Conservation (phyloP, 2,888 invertebrate species). For the Dynastes maya region DNA sequence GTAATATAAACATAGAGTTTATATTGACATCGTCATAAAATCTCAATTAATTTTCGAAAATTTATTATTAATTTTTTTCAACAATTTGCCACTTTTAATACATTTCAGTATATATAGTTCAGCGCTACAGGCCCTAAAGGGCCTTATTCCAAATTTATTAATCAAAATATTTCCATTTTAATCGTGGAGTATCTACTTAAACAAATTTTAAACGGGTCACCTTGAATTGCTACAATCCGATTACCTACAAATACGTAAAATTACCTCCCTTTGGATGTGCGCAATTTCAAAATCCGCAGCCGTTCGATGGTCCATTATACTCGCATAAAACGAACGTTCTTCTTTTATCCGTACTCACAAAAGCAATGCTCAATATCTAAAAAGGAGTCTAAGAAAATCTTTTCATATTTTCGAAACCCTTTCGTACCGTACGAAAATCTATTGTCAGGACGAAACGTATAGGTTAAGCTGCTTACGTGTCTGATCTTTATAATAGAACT, state of each 20-base stretch:
- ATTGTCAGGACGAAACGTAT: slow-evolving; percentile 14
- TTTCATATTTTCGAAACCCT: slow-evolving; percentile 36
- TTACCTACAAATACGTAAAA: background rate
- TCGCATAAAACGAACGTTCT: background rate
- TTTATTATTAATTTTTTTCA: no score
- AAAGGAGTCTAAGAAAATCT: slow-evolving; percentile 28
- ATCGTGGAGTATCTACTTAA: no score
- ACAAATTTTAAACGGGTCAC: no score
- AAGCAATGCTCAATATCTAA: background rate
- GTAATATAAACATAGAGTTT: no score
- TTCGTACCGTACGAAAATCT: slow-evolving; percentile 14
- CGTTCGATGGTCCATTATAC: slow-evolving; percentile 5
- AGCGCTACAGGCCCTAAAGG: no score
- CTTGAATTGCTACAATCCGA: background rate
- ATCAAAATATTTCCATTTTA: no score
- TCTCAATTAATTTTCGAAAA: no score
- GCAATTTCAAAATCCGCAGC: background rate
- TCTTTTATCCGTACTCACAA: background rate
- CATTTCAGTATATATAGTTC: no score
- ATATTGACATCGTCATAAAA: no score
- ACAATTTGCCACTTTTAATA: no score
- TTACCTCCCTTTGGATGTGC: background rate
- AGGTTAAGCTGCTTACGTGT: slow-evolving; percentile 32
- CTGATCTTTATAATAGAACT: slow-evolving; percentile 33
- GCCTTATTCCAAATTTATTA: no score